Conservation (phyloP, 2,888 invertebrate genomes). For the Dysmachus trigonus region DNA sequence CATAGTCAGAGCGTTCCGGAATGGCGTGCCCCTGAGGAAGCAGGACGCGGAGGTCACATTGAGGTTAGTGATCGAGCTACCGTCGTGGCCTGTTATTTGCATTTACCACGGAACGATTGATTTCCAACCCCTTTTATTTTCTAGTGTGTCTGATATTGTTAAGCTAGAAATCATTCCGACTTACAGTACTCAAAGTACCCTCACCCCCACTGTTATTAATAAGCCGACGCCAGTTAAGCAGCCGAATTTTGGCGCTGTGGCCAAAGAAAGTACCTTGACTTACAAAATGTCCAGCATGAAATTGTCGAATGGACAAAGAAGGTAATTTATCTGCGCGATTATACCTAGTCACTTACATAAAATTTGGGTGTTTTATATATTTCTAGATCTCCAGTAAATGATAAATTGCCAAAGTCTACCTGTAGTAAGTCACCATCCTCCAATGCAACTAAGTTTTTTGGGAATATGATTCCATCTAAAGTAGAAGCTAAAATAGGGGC, state of each 20-base stretch:
- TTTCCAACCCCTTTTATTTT: not conserved
- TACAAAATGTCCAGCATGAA: conserved; percentile 60
- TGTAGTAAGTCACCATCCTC: conserved; percentile 49
- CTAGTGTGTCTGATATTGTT: conserved; percentile 77
- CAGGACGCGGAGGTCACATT: conserved; percentile 71
- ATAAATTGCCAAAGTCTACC: conserved; percentile 34
- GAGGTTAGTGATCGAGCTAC: conserved; percentile 66
- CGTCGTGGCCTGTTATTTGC: not conserved
- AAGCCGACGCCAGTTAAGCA: conserved; percentile 63
- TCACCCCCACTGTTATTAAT: conserved; percentile 61
- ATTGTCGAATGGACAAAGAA: conserved; percentile 56
- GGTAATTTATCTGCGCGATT: conserved; percentile 46
- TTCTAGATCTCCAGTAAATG: conserved; percentile 38
- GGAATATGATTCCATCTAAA: conserved; percentile 63
- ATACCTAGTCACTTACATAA: not conserved
- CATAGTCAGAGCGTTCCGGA: conserved; percentile 81
- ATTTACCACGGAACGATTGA: not conserved
- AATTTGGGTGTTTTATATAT: not conserved
- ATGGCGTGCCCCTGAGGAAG: conserved; percentile 71
- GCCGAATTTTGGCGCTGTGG: conserved; percentile 57
- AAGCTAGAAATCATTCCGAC: conserved; percentile 80
- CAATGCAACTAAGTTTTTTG: conserved; percentile 60
- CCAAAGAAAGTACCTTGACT: conserved; percentile 54
- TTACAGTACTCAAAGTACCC: conserved; percentile 64
- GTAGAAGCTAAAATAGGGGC: conserved; percentile 60